Evolutionary conservation across 2,113 vertebrate genomes (phyloP), one percentile per base, ranked within the genome.

Genomic region (Podilymbus podiceps): DNA sequence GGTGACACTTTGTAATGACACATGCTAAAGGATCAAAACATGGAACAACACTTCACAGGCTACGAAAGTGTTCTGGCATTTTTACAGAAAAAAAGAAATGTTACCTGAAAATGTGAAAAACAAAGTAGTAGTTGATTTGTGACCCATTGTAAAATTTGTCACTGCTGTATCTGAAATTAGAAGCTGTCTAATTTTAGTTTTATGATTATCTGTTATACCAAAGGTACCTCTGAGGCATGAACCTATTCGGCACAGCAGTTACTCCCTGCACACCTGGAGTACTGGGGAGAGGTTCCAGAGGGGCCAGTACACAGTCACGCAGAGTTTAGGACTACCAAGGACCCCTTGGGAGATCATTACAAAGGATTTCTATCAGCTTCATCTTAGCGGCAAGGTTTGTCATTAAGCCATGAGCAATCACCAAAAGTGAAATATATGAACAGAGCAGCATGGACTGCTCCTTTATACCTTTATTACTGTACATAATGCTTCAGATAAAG

Each of bases 351-450:
- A 79, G 46, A 62, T 55, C 12, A 20, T 69, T 77, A 42, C 55
- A 33, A n/a, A 66, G 33, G 40, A 49, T 60, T 94, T 85, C 12
- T 82, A 27, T 67, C 53, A 64, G 25, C 24, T 79, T 93, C 30
- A 8, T 47, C 27, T 52, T 75, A 78, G 47, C 0, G 3, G 40
- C 35, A 53, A 79, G 16, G 21, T 76, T 55, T 88, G 16, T 27
- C 17, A 21, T 90, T 68, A 76, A 91, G 42, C 28, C 38, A 49
- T 0, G 0, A 72, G 11, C 27, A 21, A 60, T 50, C 2, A 5
- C 27, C 17, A 21, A n/a, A 89, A 85, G n/a, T 66, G 59, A 89
- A 78, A 71, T 67, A 8, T 7, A 38, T 31, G 30, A 78, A 33
- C 23, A 5, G 5, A 67, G 23, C 35, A 30, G 18, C 46, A 30